Evolutionary conservation across 2,888 invertebrate species (phyloP), one percentile per base, ranked within the genome.

Genomic region (Leptinotarsa peninsularis): DNA sequence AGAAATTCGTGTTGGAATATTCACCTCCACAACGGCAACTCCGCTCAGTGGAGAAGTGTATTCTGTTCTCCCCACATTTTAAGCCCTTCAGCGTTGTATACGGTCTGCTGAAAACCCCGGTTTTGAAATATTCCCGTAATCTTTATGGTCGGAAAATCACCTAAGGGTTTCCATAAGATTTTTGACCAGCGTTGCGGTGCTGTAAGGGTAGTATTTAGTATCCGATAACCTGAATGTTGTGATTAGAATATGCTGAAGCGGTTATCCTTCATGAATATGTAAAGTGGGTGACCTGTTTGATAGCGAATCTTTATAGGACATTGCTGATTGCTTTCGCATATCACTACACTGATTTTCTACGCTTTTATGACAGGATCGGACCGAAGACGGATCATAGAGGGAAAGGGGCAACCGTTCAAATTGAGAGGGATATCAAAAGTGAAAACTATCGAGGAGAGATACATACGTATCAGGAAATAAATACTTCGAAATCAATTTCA

Each of bases 41-140:
- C 54, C 18, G 54, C 54, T 18, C 7, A n/a, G 18, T 54, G 18
- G n/a, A 3, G 54, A 7, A 18, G 54, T 18, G 18, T 18, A 54
- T n/a, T 18, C 54, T 18, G 3, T 54, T 54, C 18, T 18, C 58
- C 23, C 58, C 23, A 15, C 23, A 21, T 58, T 58, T 43, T 23
- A 10, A 58, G 23, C 58, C 58, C 58, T 58, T 21, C 58, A 58
- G 58, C 23, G 23, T 14, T 21, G 58, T 58, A 58, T 21, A 58
- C 58, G 23, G 58, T 23, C 4, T 58, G 58, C 58, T 58, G 58
- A 58, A 58, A 58, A 58, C 58, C 58, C 23, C 21, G 58, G 58
- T 14, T 23, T 23, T 23, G 23, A 23, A 58, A 23, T 58, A 58
- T 58, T 18, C 21, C 13, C 15, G 58, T 58, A 15, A 58, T 58